A percentile compares a stretch with the other conserved stretches of the same genome.
Conservation (phyloP, 2,888 invertebrate genomes). For the Diarsia mendica region DNA sequence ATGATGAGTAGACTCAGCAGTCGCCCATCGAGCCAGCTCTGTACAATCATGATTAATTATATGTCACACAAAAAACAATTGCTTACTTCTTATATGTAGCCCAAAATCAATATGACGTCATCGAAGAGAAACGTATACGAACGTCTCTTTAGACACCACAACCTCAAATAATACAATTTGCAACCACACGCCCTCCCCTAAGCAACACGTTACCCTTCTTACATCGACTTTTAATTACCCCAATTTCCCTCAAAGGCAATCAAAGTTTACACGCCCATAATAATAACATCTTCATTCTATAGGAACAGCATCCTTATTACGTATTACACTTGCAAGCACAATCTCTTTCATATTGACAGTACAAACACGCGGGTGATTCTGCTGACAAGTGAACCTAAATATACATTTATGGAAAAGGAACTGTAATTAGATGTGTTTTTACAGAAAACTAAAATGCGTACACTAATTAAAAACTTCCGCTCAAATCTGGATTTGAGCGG, state of each 20-base stretch:
- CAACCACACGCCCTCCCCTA: slow-evolving; percentile 14
- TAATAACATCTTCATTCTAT: slow-evolving; percentile 63
- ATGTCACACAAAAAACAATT: not conserved
- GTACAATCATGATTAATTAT: not conserved
- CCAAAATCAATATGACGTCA: not conserved
- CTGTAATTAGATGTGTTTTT: no score
- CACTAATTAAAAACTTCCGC: no score
- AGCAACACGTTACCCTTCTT: slow-evolving; percentile 49
- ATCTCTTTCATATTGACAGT: not conserved
- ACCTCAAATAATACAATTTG: slow-evolving; percentile 40
- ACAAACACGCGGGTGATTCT: not conserved
- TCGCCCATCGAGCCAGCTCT: no score
- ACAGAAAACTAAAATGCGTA: no score
- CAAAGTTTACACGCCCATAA: slow-evolving; percentile 58
- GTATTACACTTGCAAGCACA: not conserved
- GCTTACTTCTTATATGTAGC: not conserved
- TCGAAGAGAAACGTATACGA: not conserved
- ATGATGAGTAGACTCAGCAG: no score
- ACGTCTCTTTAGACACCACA: slow-evolving; percentile 3
- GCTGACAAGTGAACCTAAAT: not conserved
- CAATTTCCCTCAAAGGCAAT: slow-evolving; percentile 60
- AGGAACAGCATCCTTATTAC: slow-evolving; percentile 25
- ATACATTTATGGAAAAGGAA: no score
- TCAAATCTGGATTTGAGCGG: no score
- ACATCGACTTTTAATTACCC: slow-evolving; percentile 62